Conservation (phyloP, 2,113 vertebrate genomes). For the Gopherus evgoodei region DNA sequence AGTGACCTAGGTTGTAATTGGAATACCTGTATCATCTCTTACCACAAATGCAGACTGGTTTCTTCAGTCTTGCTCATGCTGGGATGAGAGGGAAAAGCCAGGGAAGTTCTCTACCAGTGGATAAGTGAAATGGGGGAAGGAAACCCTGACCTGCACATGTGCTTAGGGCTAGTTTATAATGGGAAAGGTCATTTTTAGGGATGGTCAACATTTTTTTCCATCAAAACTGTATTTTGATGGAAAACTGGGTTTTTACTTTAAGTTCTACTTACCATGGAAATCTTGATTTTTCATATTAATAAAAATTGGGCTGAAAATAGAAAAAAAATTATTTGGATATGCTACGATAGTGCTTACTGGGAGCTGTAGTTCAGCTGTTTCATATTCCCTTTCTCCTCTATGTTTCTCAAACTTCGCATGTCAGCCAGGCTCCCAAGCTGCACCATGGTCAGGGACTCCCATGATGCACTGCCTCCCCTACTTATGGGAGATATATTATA, state of each 20-base stretch:
- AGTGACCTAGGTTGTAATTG: slow-evolving; percentile 24
- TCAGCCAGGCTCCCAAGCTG: too few relatives aligned
- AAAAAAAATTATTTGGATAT: too few relatives aligned
- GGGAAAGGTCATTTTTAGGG: not conserved
- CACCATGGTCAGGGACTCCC: too few relatives aligned
- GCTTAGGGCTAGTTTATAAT: not conserved
- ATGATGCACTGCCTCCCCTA: too few relatives aligned
- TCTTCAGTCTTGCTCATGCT: not conserved
- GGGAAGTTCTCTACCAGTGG: not conserved
- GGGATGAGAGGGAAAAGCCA: not conserved
- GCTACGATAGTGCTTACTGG: not conserved
- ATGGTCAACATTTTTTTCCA: not conserved
- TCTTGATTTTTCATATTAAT: not conserved
- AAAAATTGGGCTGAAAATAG: too few relatives aligned
- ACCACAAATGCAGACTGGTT: not conserved
- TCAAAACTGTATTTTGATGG: not conserved
- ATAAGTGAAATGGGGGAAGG: not conserved
- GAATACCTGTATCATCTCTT: not conserved
- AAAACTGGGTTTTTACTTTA: not conserved
- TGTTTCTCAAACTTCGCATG: too few relatives aligned
- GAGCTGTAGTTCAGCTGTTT: not conserved
- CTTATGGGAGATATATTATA: too few relatives aligned
- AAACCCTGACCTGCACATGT: accelerated
- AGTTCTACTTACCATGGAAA: not conserved
- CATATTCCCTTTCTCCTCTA: not conserved